Base-by-base conservation (phyloP, 1,140 invertebrate species). In the Caenorhabditis remanei region DNA sequence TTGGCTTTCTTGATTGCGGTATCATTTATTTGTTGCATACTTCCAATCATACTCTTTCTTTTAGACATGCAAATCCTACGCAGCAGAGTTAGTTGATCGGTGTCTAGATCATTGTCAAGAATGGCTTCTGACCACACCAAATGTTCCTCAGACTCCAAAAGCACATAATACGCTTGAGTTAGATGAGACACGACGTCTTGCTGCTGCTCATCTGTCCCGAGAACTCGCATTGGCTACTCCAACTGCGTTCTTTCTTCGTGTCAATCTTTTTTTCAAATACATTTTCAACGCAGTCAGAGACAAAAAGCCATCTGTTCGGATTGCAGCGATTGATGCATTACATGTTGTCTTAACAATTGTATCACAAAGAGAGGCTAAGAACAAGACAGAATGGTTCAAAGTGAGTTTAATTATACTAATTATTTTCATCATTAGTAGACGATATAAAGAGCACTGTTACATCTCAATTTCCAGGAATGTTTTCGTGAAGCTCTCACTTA, bases 161-260 rank as follows among this genome's bases (percentile, higher is more conserved):
- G 43, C 11, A 84, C 61, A 67, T 89, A 19, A 53, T 50, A 84
- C 79, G 43, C 83, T n/a, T 7, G 65, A 71, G 5, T 13, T 71
- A 4, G 46, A 90, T 79, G 48, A 88, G 13, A 43, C 41, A 21
- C 86, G 90, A 2, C 84, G 85, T 41, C 63, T 92, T 21, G 90
- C 88, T 2, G 87, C 95, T 94, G 95, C 98, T 4, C 94, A 99
- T 40, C 95, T 99, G 14, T 93, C 99, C 9, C 95, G 96, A 91
- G 98, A 99, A 93, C 93, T 99, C 19, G 98, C 98, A 14, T 95
- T 97, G 21, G 96, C 96, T 16, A 97, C 98, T 93, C 97, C 97
- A 4, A 98, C 97, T 19, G 98, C 98, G 93, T 99, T 99, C 93
- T 99, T 98, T 93, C 97, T 99, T 93, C 96, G 98, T 94, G 96